A percentile compares a stretch with the other conserved stretches of the same genome.
Conservation (phyloP, 2,797 vertebrate genomes). For the Catamblyrhynchus diadema region DNA sequence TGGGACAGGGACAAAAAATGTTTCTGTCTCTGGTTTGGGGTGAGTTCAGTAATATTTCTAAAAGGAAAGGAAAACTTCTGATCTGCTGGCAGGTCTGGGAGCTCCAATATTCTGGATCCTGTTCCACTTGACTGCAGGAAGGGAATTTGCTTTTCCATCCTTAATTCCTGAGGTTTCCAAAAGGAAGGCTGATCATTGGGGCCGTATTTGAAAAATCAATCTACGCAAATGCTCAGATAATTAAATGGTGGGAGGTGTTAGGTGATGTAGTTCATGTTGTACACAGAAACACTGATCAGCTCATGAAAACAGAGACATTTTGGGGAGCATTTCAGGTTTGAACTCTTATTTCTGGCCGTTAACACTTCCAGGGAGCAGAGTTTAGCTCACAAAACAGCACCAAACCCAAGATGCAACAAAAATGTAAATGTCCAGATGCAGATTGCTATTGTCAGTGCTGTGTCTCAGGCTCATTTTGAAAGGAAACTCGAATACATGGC, state of each 20-base stretch:
- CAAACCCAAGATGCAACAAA: not conserved
- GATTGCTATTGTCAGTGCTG: not conserved
- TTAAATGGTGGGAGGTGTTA: not conserved
- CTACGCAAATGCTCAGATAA: not conserved
- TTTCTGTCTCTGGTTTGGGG: not conserved
- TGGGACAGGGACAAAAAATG: not conserved
- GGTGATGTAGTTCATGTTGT: not conserved
- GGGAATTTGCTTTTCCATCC: not conserved
- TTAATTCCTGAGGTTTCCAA: not conserved
- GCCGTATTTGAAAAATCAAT: not conserved
- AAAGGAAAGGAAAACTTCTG: not conserved
- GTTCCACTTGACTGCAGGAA: not conserved
- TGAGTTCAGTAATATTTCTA: not conserved
- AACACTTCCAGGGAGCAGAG: not conserved
- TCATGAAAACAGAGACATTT: not conserved
- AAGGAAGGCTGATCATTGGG: not conserved
- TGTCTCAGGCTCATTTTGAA: slow-evolving; percentile 24
- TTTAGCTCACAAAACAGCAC: not conserved
- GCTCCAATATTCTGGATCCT: not conserved
- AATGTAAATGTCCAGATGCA: slow-evolving; percentile 43
- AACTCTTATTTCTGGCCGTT: not conserved
- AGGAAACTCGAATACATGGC: not conserved
- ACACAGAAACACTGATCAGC: not conserved
- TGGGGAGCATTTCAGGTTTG: not conserved
- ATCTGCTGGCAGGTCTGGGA: not conserved